These are phyloP conservation scores for Mionectes macconnelli DNA, from an alignment of 2,113 vertebrate species.

Conservation along the genomic window DNA sequence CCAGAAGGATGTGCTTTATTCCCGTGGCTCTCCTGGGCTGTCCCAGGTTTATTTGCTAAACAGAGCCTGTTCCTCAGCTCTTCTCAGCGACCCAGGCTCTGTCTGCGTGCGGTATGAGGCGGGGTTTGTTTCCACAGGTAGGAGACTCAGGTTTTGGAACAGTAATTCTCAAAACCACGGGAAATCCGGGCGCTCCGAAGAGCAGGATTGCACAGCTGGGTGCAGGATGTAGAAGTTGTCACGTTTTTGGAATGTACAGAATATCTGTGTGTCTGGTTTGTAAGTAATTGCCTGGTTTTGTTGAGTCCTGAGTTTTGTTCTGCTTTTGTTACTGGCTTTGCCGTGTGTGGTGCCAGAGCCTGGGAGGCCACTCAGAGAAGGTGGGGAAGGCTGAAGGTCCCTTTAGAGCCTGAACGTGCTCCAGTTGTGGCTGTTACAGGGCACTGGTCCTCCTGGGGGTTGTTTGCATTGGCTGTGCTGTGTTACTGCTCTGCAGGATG, in stretches of 20 bases:
- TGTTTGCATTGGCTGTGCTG: too few relatives aligned
- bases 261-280: fast-evolving
- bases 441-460: too few relatives aligned
- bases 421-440: fast-evolving
- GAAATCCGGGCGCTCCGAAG: fast-evolving
- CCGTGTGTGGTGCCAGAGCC: too few relatives aligned
- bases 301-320: not conserved
- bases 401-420: not conserved
- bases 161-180: fast-evolving
- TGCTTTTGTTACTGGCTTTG: fast-evolving
- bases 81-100: fast-evolving
- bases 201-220: not conserved
- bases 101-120: fast-evolving
- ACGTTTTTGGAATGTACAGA: fast-evolving
- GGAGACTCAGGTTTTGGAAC: fast-evolving
- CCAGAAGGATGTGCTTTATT: not conserved
- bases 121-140: not conserved
- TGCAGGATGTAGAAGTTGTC: fast-evolving
- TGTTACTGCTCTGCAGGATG: too few relatives aligned
- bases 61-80: not conserved
- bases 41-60: not conserved
- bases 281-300: not conserved
- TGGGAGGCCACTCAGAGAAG: not conserved
- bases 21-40: not conserved
- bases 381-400: fast-evolving